A percentile compares a stretch with the other conserved stretches of the same genome.
Conservation (phyloP, 2,797 vertebrate genomes). For the Atherinosoma microstoma region DNA sequence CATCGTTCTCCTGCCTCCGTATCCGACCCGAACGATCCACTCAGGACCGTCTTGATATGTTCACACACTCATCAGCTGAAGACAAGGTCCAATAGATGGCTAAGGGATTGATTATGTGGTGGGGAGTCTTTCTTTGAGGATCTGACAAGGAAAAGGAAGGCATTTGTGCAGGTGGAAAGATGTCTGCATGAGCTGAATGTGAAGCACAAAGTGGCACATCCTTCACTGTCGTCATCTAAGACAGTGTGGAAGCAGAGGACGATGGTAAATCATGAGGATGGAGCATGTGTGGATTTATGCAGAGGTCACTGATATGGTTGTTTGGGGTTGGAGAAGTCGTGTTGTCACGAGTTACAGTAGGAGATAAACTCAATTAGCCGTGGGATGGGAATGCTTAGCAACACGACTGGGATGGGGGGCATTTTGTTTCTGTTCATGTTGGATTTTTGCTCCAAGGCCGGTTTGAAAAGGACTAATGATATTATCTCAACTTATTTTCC, state of each 20-base stretch:
- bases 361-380: no score
- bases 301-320: no score
- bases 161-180: not conserved
- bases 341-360: no score
- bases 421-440: no score
- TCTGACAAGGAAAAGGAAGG: not conserved
- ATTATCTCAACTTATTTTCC: no score
- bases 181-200: not conserved
- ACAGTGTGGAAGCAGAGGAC: not conserved
- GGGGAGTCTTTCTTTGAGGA: not conserved
- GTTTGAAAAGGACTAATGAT: no score
- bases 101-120: not conserved
- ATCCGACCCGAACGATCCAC: not conserved
- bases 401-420: no score
- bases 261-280: not conserved
- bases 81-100: not conserved
- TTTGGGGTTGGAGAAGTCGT: no score
- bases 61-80: not conserved
- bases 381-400: no score
- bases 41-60: not conserved
- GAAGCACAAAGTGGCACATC: not conserved
- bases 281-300: not conserved
- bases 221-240: not conserved
- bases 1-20: not conserved
- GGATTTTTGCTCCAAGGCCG: no score